Conservation (phyloP, 2,113 vertebrate genomes). For the Dromas ardeola region DNA sequence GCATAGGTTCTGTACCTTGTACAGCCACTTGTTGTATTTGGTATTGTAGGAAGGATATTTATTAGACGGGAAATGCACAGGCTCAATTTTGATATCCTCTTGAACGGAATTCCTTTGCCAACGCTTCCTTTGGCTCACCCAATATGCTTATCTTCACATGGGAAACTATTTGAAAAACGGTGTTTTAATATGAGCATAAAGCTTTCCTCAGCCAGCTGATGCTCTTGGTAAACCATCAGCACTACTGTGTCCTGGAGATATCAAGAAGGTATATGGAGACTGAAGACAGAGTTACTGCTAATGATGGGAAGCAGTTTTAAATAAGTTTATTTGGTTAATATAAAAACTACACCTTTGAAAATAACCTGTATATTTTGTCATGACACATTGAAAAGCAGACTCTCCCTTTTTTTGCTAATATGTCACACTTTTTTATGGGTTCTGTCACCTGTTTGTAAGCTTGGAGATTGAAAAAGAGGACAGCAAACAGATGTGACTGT, state of each 20-base stretch:
- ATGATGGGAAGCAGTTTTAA: not conserved
- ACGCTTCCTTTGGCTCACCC: not conserved
- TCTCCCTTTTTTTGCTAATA: not conserved
- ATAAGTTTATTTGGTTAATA: not conserved
- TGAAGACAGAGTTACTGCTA: not conserved
- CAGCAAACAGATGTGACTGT: not conserved
- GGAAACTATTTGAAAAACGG: not conserved
- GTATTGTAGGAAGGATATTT: not conserved
- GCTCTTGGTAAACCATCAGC: not conserved
- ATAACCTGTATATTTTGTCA: not conserved
- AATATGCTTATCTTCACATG: not conserved
- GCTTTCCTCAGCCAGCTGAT: not conserved
- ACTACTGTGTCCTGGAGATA: not conserved
- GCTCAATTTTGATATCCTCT: not conserved
- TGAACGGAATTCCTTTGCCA: not conserved
- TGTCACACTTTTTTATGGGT: not conserved
- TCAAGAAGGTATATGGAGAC: not conserved
- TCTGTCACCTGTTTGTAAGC: not conserved
- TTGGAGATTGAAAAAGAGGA: not conserved
- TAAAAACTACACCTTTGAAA: not conserved
- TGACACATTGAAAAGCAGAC: not conserved
- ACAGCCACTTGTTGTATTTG: not conserved
- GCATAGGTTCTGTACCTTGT: not conserved
- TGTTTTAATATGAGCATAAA: not conserved
- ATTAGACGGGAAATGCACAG: not conserved